phyloP scores from a whole-genome alignment of 2,888 invertebrate species.

The Lysandra coridon region DNA sequence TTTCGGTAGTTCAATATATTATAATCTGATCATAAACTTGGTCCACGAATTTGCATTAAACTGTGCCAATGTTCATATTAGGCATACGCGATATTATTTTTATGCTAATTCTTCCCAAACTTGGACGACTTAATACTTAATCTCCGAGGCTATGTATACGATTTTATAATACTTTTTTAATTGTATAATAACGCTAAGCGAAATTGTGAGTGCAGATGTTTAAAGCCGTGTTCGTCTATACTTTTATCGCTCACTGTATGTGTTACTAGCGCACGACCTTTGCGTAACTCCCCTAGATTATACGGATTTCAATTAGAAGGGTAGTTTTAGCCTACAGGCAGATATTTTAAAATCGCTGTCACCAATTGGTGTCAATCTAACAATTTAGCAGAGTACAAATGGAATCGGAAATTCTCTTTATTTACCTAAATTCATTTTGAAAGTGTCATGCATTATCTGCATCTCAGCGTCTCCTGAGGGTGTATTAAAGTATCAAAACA shows the following conservation, averaged over 20 bases:
- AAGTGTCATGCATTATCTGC: constrained; percentile 22
- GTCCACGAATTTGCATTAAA: background rate
- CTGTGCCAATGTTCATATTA: background rate
- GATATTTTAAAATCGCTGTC: background rate
- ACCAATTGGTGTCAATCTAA: background rate
- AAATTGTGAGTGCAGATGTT: too few species aligned
- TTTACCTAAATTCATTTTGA: background rate
- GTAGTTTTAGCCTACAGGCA: background rate
- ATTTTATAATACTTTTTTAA: background rate
- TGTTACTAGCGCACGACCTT: too few species aligned
- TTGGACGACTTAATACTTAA: background rate
- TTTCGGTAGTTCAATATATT: background rate
- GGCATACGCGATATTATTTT: constrained; percentile 14
- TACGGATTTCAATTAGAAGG: background rate
- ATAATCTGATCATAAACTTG: constrained; percentile 1
- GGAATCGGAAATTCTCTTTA: background rate
- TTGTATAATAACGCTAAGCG: too few species aligned
- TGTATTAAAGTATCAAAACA: constrained; percentile 24
- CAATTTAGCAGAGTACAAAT: background rate
- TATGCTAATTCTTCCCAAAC: background rate
- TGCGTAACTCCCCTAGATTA: too few species aligned
- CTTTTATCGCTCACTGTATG: too few species aligned
- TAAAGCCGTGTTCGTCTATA: too few species aligned
- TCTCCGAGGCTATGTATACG: background rate
- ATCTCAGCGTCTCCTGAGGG: constrained; percentile 2